phyloP scores from a whole-genome alignment of 2,797 vertebrate species.

The Sciurus carolinensis region DNA sequence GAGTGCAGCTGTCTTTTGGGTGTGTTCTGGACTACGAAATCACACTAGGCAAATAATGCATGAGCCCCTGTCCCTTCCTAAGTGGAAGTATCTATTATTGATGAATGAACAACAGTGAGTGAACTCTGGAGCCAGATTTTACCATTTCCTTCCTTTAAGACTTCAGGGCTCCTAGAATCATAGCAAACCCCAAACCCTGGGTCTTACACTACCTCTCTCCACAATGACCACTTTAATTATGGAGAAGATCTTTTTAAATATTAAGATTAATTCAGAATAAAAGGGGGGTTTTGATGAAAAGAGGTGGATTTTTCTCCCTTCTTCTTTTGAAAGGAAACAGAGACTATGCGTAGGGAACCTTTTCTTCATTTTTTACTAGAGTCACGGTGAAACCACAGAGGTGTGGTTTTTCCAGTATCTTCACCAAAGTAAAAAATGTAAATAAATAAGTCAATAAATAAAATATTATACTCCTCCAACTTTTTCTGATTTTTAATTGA shows the following conservation, averaged over 20 bases:
- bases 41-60: constrained; percentile 73
- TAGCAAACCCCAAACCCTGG: constrained; percentile 41
- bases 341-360: background rate
- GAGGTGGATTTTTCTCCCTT: background rate
- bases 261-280: constrained; percentile 71
- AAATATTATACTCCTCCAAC: background rate
- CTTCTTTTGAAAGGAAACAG: constrained; percentile 16
- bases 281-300: background rate
- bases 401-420: background rate
- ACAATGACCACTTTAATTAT: constrained; percentile 63
- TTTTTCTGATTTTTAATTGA: background rate
- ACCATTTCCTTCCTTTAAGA: constrained; percentile 30
- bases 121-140: constrained; percentile 50
- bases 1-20: constrained; percentile 84
- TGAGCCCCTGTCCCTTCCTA: constrained; percentile 72
- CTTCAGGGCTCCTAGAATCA: constrained; percentile 11
- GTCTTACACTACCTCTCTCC: constrained; percentile 14
- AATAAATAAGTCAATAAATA: background rate
- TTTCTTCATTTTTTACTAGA: constrained; percentile 44
- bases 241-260: constrained; percentile 67
- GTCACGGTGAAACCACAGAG: background rate
- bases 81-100: constrained; percentile 71
- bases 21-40: constrained; percentile 81
- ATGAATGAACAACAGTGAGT: constrained; percentile 51
- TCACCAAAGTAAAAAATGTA: background rate